Conservation (phyloP, 2,888 invertebrate species). For the Stratiomys singularior region DNA sequence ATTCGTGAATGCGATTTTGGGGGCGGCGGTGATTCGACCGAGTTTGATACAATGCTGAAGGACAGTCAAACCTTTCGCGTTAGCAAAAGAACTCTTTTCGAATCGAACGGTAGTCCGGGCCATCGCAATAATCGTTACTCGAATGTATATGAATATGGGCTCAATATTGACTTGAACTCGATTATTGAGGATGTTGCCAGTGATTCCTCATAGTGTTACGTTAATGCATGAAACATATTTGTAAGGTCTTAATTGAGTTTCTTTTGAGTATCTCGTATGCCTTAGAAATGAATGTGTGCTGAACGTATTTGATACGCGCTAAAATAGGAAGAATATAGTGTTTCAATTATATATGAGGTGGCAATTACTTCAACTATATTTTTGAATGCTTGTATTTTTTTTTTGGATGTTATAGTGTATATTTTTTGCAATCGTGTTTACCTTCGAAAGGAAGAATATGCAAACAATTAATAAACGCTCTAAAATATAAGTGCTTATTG, state of each 20-base stretch:
- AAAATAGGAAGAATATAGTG: slow-evolving; percentile 6
- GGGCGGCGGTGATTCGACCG: slow-evolving; percentile 66
- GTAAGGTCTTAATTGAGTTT: slow-evolving; percentile 26
- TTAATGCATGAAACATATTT: slow-evolving; percentile 46
- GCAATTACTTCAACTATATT: slow-evolving; percentile 25
- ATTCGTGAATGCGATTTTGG: slow-evolving; percentile 66
- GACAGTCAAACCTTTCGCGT: slow-evolving; percentile 66
- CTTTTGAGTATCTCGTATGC: slow-evolving; percentile 39
- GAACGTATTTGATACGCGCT: neutral
- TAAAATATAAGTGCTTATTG: slow-evolving; percentile 3
- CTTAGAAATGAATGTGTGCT: slow-evolving; percentile 37
- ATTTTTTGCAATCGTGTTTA: slow-evolving; percentile 24
- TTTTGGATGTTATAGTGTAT: slow-evolving; percentile 15
- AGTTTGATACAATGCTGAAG: slow-evolving; percentile 63
- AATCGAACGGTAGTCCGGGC: slow-evolving; percentile 65
- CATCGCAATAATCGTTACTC: slow-evolving; percentile 63
- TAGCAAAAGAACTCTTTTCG: slow-evolving; percentile 66
- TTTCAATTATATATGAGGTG: neutral
- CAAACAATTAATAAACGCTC: neutral
- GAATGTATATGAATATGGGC: slow-evolving; percentile 66
- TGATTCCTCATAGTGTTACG: slow-evolving; percentile 66
- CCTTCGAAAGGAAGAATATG: too few relatives aligned
- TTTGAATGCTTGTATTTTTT: slow-evolving; percentile 14
- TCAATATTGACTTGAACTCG: slow-evolving; percentile 66
- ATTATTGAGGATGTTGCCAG: slow-evolving; percentile 66